phyloP scores from a whole-genome alignment of 2,888 invertebrate species.

The Drosophila falleni region DNA sequence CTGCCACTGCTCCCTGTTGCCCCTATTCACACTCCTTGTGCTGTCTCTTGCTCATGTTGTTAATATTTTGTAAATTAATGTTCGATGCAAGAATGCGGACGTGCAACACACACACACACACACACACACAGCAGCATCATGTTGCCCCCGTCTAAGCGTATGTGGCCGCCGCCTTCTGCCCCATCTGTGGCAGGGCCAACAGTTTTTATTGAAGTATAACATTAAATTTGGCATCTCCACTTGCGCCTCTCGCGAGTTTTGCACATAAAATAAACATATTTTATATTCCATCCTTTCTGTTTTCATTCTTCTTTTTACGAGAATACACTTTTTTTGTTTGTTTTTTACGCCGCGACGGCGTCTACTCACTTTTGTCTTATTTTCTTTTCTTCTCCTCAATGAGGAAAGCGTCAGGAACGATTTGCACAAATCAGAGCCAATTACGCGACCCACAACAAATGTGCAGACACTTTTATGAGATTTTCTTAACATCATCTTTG shows the following conservation, averaged over 20 bases:
- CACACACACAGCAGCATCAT: constrained; percentile 32
- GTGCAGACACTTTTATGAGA: constrained; percentile 43
- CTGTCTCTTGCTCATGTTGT: constrained; percentile 62
- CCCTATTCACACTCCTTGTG: constrained; percentile 10
- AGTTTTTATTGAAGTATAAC: constrained; percentile 80
- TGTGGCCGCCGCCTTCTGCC: constrained; percentile 19
- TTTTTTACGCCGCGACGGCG: constrained; percentile 16
- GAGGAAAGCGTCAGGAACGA: constrained; percentile 24
- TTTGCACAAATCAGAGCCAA: constrained; percentile 51
- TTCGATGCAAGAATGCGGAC: constrained; percentile 80
- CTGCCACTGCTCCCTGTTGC: neutral
- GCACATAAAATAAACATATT: constrained; percentile 63
- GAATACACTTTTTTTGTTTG: constrained; percentile 1
- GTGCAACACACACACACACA: constrained; percentile 44
- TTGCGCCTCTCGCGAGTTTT: constrained; percentile 41
- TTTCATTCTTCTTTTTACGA: constrained; percentile 3
- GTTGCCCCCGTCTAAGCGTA: constrained; percentile 45
- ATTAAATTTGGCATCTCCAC: constrained; percentile 78
- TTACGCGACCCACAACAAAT: constrained; percentile 40
- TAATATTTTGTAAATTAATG: constrained; percentile 81
- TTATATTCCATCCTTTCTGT: constrained; percentile 32
- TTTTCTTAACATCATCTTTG: constrained; percentile 18
- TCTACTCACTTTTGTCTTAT: constrained; percentile 40
- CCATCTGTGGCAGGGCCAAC: constrained; percentile 47
- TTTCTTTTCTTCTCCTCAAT: constrained; percentile 1